Conservation (phyloP, 2,888 invertebrate genomes). For the Pterostichus niger region DNA sequence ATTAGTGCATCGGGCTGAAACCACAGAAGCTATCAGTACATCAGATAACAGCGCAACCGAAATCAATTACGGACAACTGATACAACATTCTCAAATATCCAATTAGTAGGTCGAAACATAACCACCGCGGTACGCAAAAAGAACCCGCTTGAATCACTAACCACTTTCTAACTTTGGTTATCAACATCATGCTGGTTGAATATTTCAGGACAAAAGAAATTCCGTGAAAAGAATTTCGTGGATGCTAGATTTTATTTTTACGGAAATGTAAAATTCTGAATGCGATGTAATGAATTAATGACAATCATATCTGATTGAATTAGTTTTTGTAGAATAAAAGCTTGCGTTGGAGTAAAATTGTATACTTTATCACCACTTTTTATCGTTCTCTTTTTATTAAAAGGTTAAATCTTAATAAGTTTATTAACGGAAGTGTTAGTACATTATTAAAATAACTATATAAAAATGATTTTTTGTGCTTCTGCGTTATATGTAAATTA, state of each 20-base stretch:
- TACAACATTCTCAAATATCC: slow-evolving; percentile 66
- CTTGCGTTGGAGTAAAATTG: slow-evolving; percentile 30
- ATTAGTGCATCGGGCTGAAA: slow-evolving; percentile 61
- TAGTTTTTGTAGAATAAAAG: slow-evolving; percentile 57
- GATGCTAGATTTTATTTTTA: background rate
- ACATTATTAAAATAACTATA: slow-evolving; percentile 50
- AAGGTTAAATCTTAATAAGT: slow-evolving; percentile 59
- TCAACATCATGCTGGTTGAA: background rate
- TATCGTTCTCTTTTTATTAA: slow-evolving; percentile 48
- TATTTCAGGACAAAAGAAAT: slow-evolving; percentile 37
- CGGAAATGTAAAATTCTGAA: slow-evolving; percentile 49
- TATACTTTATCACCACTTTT: slow-evolving; percentile 48
- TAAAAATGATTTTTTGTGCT: slow-evolving; percentile 37
- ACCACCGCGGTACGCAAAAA: slow-evolving; percentile 20
- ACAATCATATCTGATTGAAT: slow-evolving; percentile 54
- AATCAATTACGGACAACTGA: slow-evolving; percentile 65
- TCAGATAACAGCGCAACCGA: slow-evolving; percentile 61
- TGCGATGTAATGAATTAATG: slow-evolving; percentile 60
- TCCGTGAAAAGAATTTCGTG: slow-evolving; percentile 39
- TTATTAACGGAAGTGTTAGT: slow-evolving; percentile 58
- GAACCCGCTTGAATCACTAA: background rate
- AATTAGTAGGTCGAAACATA: slow-evolving; percentile 57
- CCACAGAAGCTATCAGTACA: slow-evolving; percentile 63
- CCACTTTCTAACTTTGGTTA: background rate
- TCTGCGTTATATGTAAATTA: slow-evolving; percentile 41